Base-by-base conservation (phyloP, 1,140 invertebrate genomes). In the Cardiocondyla obscurior region DNA sequence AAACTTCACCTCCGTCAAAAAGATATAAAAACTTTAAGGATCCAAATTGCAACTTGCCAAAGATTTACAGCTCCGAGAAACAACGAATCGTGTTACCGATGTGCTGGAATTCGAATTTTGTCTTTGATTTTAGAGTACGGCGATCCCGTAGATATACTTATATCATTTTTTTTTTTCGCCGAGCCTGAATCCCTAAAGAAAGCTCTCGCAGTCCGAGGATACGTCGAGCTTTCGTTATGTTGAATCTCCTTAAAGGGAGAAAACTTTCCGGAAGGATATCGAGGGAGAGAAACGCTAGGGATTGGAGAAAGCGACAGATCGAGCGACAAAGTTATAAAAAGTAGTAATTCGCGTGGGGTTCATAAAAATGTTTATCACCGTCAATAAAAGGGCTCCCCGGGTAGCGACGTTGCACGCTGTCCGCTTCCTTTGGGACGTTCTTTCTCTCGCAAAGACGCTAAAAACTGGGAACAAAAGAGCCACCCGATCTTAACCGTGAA, bases 361-460 rank as follows among this genome's bases (percentile, higher is more conserved):
- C 57, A 60, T 60, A 60, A 60, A 60, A 60, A 60, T 60, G 57
- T 60, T 60, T 60, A 60, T 60, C 57, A 60, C 57, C 30, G 57
- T 60, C 57, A 60, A 60, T 60, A 60, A 60, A 60, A 39, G 57
- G 30, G 57, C n/a, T 60, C 57, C 57, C 57, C 10, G n/a, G 57
- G n/a, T 4, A 30, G 3, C 3, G 10, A 10, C 30, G 57, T 60
- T 60, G n/a, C 33, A 5, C 57, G 57, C n/a, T 8, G 30, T n/a
- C 30, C 7, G n/a, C 57, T 58, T 33, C 57, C 57, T 60, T 36
- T 36, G 57, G 57, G 57, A 60, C 39, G n/a, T 39, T n/a, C n/a
- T n/a, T 33, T 60, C 12, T 33, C 19, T 60, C n/a, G 33, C 33
- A 30, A 7, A 16, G 57, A 60, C 33, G n/a, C 30, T 60, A 60